Evolutionary conservation across 2,113 vertebrate genomes (phyloP), one percentile per base, ranked within the genome.

Genomic region (Lichenostomus cassidix): DNA sequence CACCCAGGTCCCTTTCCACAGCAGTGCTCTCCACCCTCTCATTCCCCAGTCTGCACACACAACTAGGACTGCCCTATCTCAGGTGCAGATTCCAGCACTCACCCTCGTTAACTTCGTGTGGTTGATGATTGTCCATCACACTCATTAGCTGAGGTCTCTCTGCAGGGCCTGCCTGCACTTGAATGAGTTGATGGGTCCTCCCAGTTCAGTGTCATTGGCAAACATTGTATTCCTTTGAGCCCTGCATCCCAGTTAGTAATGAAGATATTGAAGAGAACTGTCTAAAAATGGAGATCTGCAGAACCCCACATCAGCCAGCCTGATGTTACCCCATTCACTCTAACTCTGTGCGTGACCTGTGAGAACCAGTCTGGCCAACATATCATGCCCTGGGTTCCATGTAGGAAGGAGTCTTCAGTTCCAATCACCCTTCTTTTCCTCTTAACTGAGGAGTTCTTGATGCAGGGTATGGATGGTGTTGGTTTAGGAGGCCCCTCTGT

Each of bases 1-100:
- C 1, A 2, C 4, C 20, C 24, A 41, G 12, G 17, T 33, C 31
- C 7, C 8, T 65, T 50, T 37, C 31, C 37, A 2, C 1, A 2
- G 37, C 27, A 12, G 5, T 52, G 27, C 44, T 59, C 4, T 28
- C 27, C 76, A 33, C 12, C 2, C 0, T 9, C 37, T 50, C 5
- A 1, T 44, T 31, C 18, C 31, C 1, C 19, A 39, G 37, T 28
- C 52, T 59, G 1, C 9, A 17, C 22, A 50, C 10, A 59, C 37
- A 81, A 9, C 8, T 27, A 65, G 37, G 15, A 23, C 6, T 50
- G 12, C 9, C 27, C 12, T 13, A 13, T n/a, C 37, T 44, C 52
- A 59, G 52, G 14, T 28, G 31, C 31, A 58, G 25, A 37, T 59
- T 65, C 10, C 52, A 50, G 42, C 12, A 37, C 31, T 17, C 33